Evolutionary conservation across 1,140 invertebrate genomes (phyloP), one percentile per base, ranked within the genome.

Genomic region (Heliconius hewitsoni): DNA sequence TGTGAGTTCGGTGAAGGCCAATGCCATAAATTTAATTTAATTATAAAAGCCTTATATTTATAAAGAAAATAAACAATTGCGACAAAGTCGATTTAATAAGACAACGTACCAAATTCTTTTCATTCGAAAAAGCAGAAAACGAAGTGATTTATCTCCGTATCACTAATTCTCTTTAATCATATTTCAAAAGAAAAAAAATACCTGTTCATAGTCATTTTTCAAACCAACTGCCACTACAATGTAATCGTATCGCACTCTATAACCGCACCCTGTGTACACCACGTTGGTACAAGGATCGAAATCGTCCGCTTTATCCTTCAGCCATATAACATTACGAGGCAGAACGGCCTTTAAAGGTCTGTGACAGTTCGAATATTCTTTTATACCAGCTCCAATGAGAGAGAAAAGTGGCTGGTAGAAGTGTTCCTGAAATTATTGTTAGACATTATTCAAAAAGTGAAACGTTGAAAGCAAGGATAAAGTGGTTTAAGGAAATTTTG

Each of bases 401-500:
- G 98, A 99, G 93, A 98, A 99, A 87, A 98, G 94, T 0, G 99
- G 98, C 93, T 99, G 99, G 95, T 99, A 99, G 94, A 98, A 99
- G 95, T 99, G 99, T 23, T 95, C 91, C 97, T 98, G 88, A 27
- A 73, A 66, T 66, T 66, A 66, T 23, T 23, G 8, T 57, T 57
- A 0, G 8, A 46, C 3, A 11, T n/a, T 27, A 27, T 39, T 18
- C 39, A 39, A 46, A 73, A 52, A 4, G 18, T 6, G 0, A 19
- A 52, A 52, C 1, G 6, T 19, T 5, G 4, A 18, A 19, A 18
- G 18, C 50, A 52, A 52, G 50, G 16, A 52, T 6, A 19, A 52
- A 16, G 42, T 16, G 13, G 4, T 46, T 42, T 42, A 11, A 42
- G 39, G 11, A 3, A 11, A 42, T 42, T 9, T 42, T 42, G 2